Conservation (phyloP, 2,888 invertebrate genomes). For the Rhingia campestris region DNA sequence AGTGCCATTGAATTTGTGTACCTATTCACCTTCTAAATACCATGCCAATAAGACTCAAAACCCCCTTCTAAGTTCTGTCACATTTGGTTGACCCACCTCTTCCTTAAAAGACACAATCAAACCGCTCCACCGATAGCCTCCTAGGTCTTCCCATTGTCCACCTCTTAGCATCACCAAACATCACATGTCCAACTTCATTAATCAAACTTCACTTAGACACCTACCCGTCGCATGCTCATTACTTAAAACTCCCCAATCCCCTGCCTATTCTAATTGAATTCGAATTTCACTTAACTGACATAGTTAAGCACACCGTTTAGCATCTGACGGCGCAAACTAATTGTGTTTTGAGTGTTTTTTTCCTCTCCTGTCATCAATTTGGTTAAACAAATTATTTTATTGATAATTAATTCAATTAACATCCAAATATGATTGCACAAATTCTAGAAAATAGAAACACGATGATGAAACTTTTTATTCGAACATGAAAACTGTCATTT, state of each 20-base stretch:
- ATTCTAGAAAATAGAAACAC: neutral
- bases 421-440: neutral
- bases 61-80: no score
- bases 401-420: conserved; percentile 19
- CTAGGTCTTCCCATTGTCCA: no score
- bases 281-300: neutral
- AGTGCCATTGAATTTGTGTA: no score
- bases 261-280: neutral
- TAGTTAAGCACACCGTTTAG: neutral
- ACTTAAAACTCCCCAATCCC: neutral
- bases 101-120: no score
- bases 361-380: neutral
- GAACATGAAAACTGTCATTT: neutral
- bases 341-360: neutral
- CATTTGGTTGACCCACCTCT: no score
- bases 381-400: neutral
- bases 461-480: neutral
- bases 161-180: no score
- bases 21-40: no score
- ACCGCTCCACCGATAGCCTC: no score
- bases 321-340: conserved; percentile 4
- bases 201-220: no score
- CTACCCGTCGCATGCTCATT: no score
- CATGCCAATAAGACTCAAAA: no score
- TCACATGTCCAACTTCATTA: no score